Base-by-base conservation (phyloP, 1,140 invertebrate species). In the Harpegnathos saltator region DNA sequence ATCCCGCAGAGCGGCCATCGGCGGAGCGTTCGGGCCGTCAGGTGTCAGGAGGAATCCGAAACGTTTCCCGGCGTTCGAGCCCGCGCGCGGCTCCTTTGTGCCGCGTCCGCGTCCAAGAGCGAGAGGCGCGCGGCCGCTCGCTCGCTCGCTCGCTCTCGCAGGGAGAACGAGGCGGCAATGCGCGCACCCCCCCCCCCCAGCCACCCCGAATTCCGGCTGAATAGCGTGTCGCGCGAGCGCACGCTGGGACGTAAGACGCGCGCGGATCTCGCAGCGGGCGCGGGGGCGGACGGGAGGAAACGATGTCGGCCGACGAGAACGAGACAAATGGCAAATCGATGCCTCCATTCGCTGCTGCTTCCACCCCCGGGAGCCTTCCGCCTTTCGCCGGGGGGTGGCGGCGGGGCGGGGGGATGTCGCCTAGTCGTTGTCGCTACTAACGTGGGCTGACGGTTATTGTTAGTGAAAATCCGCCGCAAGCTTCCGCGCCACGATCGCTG, bases 291-390 rank as follows among this genome's bases (percentile, higher is more conserved):
- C n/a, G n/a, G 4, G 63, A 15, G 69, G 82, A 89, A 91, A 90
- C 89, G 91, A 90, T 84, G 89, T 90, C 88, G 82, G 29, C 38
- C 38, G 86, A 89, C 89, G 84, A 86, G 81, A 87, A 89, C 84
- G 90, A 92, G 91, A 93, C 90, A 92, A 91, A 93, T 93, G 92
- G 90, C 90, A 91, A 93, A 93, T 93, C 92, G 91, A 93, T 93
- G 91, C 91, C 59, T 63, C 74, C 86, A 82, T 90, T 86, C 80
- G 63, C n/a, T n/a, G n/a, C n/a, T n/a, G n/a, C 69, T 26, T 61
- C 73, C 78, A 61, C 68, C 74, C 58, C 68, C 78, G 22, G 22
- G n/a, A 81, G 63, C 19, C 38, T 33, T 56, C 80, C 62, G 48
- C 59, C 29, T n/a, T n/a, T n/a, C 48, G 29, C 26, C 50, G 54